Conservation (phyloP, 2,113 vertebrate species). For the Heterocephalus glaber region DNA sequence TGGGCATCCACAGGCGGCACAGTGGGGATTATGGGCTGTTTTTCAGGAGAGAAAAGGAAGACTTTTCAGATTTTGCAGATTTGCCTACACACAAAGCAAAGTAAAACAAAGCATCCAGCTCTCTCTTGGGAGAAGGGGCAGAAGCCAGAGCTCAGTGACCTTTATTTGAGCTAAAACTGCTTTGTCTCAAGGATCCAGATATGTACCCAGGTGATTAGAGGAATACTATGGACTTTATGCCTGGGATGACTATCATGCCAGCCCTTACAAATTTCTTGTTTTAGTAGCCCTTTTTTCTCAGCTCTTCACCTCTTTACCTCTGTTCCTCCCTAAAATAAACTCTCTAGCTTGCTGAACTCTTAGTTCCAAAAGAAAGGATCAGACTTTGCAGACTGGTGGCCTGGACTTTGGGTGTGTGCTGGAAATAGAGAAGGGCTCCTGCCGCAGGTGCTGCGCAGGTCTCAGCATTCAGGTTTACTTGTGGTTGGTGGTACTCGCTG, state of each 20-base stretch:
- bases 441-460: slow-evolving; percentile 61
- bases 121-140: slow-evolving; percentile 22
- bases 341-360: slow-evolving; percentile 71
- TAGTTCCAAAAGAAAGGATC: slow-evolving; percentile 47
- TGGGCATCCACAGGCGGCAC: slow-evolving; percentile 1
- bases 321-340: slow-evolving; percentile 61
- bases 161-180: slow-evolving; percentile 67
- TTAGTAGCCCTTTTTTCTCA: background rate
- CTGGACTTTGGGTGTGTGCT: slow-evolving; percentile 60
- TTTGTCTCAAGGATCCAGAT: slow-evolving; percentile 65
- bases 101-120: slow-evolving; percentile 47
- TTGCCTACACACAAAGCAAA: slow-evolving; percentile 46
- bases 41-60: slow-evolving; percentile 34
- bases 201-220: background rate
- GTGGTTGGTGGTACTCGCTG: slow-evolving; percentile 10
- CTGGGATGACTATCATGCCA: background rate
- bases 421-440: slow-evolving; percentile 19
- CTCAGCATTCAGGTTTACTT: slow-evolving; percentile 48
- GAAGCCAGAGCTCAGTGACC: slow-evolving; percentile 53
- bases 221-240: background rate
- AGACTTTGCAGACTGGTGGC: slow-evolving; percentile 24
- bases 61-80: slow-evolving; percentile 34
- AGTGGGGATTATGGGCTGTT: background rate
- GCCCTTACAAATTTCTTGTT: background rate
- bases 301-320: slow-evolving; percentile 31